Evolutionary conservation across 2,113 vertebrate genomes (phyloP).

Genomic region (Trochalopteron elliotii): DNA sequence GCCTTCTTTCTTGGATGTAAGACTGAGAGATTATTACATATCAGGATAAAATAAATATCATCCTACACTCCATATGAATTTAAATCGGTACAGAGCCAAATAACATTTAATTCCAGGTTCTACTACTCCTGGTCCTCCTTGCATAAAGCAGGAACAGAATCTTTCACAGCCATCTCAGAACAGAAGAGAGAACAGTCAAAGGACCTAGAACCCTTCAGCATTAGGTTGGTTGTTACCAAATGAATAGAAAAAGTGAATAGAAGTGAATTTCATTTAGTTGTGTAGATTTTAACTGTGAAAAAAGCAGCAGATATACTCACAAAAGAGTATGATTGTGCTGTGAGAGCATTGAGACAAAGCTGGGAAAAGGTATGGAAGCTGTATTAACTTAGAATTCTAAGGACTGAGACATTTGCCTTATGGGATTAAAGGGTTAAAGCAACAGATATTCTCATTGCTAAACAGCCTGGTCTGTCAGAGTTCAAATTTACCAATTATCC

Average conservation of each 20-base stretch:
- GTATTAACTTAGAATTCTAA: not conserved
- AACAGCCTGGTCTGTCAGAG: constrained; percentile 55
- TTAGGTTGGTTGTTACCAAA: not conserved
- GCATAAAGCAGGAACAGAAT: not conserved
- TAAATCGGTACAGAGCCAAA: not conserved
- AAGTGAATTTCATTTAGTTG: not conserved
- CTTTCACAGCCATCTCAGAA: not conserved
- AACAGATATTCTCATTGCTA: not conserved
- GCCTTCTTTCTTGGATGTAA: not conserved
- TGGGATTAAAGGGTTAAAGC: constrained; percentile 17
- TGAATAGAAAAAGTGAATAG: not conserved
- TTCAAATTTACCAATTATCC: constrained; percentile 67
- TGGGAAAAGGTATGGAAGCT: not conserved
- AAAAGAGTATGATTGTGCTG: not conserved
- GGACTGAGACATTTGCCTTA: not conserved
- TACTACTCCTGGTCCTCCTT: not conserved
- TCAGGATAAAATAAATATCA: not conserved
- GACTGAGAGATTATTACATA: not conserved
- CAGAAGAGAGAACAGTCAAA: not conserved
- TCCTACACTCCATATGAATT: not conserved
- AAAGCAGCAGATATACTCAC: not conserved
- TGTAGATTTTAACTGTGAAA: not conserved
- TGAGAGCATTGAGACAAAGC: not conserved
- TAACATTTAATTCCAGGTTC: not conserved
- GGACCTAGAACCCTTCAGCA: not conserved